Evolutionary conservation across 2,113 vertebrate species (phyloP).

Genomic region (Cinclus cinclus): DNA sequence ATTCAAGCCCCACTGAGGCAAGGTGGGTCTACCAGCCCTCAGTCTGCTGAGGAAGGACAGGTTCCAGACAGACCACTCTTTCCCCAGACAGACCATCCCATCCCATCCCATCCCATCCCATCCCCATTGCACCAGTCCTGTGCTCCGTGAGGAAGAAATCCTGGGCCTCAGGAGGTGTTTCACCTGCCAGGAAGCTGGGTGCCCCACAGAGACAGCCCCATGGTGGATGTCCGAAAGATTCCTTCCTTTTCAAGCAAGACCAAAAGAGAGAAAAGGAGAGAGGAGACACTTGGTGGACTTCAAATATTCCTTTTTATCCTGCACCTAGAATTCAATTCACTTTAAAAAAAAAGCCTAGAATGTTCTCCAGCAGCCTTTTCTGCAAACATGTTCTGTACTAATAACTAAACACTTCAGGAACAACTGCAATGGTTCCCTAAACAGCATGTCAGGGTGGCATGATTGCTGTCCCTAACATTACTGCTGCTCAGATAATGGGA

Average conservation of each 20-base stretch:
- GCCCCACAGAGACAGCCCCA: neutral
- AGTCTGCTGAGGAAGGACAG: neutral
- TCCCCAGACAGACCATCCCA: neutral
- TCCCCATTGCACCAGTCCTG: accelerated
- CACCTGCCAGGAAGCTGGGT: accelerated
- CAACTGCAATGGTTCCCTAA: neutral
- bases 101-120: neutral
- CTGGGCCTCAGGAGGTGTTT: neutral
- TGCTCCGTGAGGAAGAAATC: neutral
- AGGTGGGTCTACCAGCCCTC: neutral
- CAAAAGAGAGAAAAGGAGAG: neutral
- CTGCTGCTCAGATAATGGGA: neutral
- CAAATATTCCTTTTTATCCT: neutral
- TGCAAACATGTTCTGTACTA: neutral
- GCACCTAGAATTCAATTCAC: neutral
- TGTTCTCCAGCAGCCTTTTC: neutral
- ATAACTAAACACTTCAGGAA: neutral
- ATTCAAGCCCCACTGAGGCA: neutral
- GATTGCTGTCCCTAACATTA: neutral
- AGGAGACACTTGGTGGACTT: neutral
- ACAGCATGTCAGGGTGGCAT: neutral
- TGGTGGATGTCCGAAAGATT: neutral
- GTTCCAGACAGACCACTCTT: neutral
- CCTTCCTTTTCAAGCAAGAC: neutral
- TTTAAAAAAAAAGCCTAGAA: neutral